These are phyloP conservation scores for Dasysyrphus tricinctus DNA, from an alignment of 2,888 invertebrate species.

Conservation along the genomic window DNA sequence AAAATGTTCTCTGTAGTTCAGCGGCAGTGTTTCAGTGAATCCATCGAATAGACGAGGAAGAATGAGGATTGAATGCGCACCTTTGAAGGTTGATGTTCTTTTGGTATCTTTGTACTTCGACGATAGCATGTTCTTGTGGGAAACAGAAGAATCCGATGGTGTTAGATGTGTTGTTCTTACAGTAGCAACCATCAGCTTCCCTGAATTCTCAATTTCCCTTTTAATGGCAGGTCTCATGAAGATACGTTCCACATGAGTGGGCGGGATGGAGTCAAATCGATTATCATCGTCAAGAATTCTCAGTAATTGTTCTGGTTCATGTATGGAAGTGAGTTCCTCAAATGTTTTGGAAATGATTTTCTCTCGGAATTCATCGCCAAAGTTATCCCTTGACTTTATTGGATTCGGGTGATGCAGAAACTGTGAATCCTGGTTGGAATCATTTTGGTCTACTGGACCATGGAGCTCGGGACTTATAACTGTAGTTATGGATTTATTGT, in stretches of 20 bases:
- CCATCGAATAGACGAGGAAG: background rate
- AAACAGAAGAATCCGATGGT: constrained; percentile 1
- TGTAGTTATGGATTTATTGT: background rate
- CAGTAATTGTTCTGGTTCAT: constrained; percentile 37
- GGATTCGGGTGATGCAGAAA: background rate
- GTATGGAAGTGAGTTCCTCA: constrained; percentile 22
- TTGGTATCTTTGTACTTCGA: constrained; percentile 15
- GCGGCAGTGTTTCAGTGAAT: background rate
- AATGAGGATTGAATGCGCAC: background rate
- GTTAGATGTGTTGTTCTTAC: background rate
- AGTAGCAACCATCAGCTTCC: background rate
- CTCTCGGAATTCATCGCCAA: background rate
- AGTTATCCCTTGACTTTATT: background rate
- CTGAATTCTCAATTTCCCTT: background rate
- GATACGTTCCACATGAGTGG: constrained; percentile 6
- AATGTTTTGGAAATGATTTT: background rate
- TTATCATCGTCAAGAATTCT: constrained; percentile 28
- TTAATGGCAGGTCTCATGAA: background rate
- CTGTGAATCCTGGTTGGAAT: background rate
- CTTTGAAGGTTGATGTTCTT: background rate
- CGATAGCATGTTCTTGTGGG: constrained; percentile 22
- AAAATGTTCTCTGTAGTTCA: constrained; percentile 20
- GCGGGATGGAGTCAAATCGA: constrained; percentile 33
- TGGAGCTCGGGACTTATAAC: background rate
- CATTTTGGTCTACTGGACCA: background rate